Evolutionary conservation across 2,888 invertebrate genomes (phyloP), one percentile per base, ranked within the genome.

Genomic region (Heliconius erato): DNA sequence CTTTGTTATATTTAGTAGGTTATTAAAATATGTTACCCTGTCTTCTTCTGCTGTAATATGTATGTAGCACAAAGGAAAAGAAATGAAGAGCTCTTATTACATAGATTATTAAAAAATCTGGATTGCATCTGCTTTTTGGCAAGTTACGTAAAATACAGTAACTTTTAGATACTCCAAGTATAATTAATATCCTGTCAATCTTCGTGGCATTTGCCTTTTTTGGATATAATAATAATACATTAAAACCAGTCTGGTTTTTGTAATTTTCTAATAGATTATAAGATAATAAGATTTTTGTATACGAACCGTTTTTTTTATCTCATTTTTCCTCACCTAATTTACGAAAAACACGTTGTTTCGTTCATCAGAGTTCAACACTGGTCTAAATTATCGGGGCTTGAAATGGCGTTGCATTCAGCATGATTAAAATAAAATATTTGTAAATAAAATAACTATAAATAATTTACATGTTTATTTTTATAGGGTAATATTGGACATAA

Each of bases 401-500:
- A 1, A 49, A 49, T 49, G 49, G 49, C 49, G 49, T 49, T 16
- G 6, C 49, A 49, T 49, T 49, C 49, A 49, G 49, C 19, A 6
- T 49, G 49, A 49, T 6, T 6, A 49, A 19, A 16, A 19, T 49
- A 6, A 49, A 49, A 40, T 40, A 40, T 40, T 40, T 1, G 40
- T 40, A 40, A 40, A 35, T 9, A 35, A 35, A 35, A 35, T 35
- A 35, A 35, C 7, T 35, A 35, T 7, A 35, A 35, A 35, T 40
- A 40, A 40, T 40, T 40, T 40, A 40, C 0, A 40, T 40, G 40
- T 40, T 40, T 40, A 40, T 49, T n/a, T 59, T 40, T 59, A 19
- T 93, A 97, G 97, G 96, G 89, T 95, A 12, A 89, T 97, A 35
- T 91, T 96, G 4, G 97, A 97, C 91, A 90, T 96, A 67, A 91